These are phyloP conservation scores for Tholera decimalis DNA, from an alignment of 2,888 invertebrate species.

Conservation along the genomic window DNA sequence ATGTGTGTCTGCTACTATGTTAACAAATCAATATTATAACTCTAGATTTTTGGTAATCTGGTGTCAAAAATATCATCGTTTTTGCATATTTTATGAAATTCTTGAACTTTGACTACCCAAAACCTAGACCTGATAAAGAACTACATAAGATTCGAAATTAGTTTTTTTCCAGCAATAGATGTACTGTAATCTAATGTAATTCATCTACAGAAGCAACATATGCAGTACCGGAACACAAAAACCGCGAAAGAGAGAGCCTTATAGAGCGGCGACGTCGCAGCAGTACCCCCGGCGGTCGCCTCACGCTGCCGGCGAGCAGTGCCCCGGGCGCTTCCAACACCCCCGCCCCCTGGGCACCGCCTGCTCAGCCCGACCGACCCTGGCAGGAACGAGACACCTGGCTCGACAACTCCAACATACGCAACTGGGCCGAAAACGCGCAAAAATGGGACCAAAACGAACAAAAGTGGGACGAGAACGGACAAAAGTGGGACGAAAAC, in stretches of 20 bases:
- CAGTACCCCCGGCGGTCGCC: slow-evolving; percentile 83
- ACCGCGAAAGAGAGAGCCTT: slow-evolving; percentile 81
- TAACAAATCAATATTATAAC: too few species aligned
- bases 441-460: slow-evolving; percentile 78
- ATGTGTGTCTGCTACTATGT: too few species aligned
- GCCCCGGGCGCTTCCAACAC: too few species aligned
- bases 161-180: too few species aligned
- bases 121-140: too few species aligned
- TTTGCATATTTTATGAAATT: too few species aligned
- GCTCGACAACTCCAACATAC: slow-evolving; percentile 82
- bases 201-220: slow-evolving; percentile 87
- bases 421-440: slow-evolving; percentile 84
- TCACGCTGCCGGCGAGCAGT: slow-evolving; percentile 85
- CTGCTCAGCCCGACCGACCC: slow-evolving; percentile 67
- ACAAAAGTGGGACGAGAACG: slow-evolving; percentile 84
- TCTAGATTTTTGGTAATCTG: too few species aligned
- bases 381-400: slow-evolving; percentile 82
- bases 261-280: slow-evolving; percentile 84
- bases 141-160: too few species aligned
- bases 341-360: slow-evolving; percentile 71
- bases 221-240: slow-evolving; percentile 86
- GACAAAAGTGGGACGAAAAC: slow-evolving; percentile 74
- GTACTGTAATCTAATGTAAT: too few species aligned
- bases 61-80: too few species aligned
- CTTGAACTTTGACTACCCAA: too few species aligned